Base-by-base conservation (phyloP, 2,113 vertebrate genomes). In the Tretioscincus oriximinensis region DNA sequence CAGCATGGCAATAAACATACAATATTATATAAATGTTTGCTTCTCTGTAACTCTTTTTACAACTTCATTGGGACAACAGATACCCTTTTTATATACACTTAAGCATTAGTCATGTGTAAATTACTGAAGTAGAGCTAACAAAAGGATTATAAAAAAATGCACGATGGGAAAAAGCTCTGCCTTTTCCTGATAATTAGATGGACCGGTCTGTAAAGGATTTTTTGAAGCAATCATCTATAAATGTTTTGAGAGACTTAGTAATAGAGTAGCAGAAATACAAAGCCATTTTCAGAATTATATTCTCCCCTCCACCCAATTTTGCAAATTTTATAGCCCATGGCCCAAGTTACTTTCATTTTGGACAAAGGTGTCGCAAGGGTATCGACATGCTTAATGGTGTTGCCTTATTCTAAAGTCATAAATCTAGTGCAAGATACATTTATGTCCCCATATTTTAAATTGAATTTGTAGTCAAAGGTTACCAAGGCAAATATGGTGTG, bases 1-100 rank as follows among this genome's bases (percentile, higher is more conserved):
- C 70, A 74, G 64, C n/a, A 67, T 10, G 71, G 60, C 83, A 90
- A 83, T 86, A 91, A 90, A 80, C 89, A 77, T 82, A 76, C 84
- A 89, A 60, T 86, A 78, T 90, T 82, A 68, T 88, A 28, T 87
- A 91, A 89, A 92, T 90, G 90, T 92, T 93, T 92, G 82, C 82
- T 92, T 86, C 89, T 86, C 81, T 80, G 84, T 89, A 91, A 90
- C 82, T 91, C 77, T 88, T 69, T 84, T 60, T 64, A 5, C 76
- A 60, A 45, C 86, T 90, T 89, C 88, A 90, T 89, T 89, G 83
- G 85, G 81, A 80, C 51, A 79, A 76, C 22, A 9, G 77, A 84
- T 73, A 88, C 85, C 75, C 81, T 89, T 88, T 85, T 73, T 69
- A 73, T 20, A 77, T 71, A 88, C 75, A 80, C 73, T 75, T 78